These are phyloP conservation scores for Eptesicus fuscus DNA, from an alignment of 2,113 vertebrate genomes.

Conservation along the genomic window DNA sequence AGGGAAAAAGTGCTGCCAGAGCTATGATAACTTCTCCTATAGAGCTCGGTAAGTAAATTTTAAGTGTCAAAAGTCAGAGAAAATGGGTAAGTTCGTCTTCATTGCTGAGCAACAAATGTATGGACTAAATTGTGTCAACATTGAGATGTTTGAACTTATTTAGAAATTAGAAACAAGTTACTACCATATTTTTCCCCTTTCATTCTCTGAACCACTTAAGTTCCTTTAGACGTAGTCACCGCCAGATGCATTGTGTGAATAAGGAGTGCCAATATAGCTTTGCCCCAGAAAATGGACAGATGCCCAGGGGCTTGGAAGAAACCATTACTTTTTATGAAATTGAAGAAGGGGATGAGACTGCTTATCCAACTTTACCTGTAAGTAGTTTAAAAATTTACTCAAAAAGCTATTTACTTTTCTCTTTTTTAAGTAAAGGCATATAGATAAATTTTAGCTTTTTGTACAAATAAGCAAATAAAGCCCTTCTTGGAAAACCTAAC, in stretches of 20 bases:
- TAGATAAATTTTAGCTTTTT: constrained; percentile 28
- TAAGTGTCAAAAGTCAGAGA: neutral
- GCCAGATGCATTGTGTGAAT: constrained; percentile 83
- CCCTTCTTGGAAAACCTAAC: neutral
- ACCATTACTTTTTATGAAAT: constrained; percentile 85
- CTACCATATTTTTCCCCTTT: neutral
- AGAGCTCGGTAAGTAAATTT: constrained; percentile 79
- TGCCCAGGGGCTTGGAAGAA: constrained; percentile 82
- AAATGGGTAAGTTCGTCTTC: neutral
- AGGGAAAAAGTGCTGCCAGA: constrained; percentile 84
- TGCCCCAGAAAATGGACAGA: constrained; percentile 78
- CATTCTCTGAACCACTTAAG: constrained; percentile 39
- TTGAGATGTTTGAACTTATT: neutral
- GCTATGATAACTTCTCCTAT: constrained; percentile 83
- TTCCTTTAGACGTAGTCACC: constrained; percentile 81
- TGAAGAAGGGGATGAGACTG: constrained; percentile 81
- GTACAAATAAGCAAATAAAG: neutral
- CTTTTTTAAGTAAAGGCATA: neutral
- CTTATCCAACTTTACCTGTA: constrained; percentile 83
- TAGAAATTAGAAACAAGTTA: constrained; percentile 11
- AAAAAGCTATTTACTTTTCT: neutral
- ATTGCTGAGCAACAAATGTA: neutral
- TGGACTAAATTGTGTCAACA: neutral
- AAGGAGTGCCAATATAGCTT: constrained; percentile 87
- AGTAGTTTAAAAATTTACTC: constrained; percentile 64